Evolutionary conservation across 2,888 invertebrate species (phyloP).

Genomic region (Cryptocheilus praepositus): DNA sequence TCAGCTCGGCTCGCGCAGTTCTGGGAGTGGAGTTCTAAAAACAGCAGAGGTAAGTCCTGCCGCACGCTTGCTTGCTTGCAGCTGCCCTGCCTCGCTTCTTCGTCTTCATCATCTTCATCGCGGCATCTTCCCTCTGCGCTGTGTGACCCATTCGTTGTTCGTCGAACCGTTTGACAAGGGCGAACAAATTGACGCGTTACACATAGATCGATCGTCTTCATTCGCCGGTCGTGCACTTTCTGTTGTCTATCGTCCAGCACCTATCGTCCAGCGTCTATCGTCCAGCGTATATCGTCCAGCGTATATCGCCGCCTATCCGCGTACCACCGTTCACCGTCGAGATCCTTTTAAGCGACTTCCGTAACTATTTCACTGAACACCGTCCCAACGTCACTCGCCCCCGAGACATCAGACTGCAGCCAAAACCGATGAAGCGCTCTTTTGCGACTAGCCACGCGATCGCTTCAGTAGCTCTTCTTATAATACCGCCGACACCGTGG

Average conservation of each 20-base stretch:
- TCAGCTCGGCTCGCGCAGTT: conserved; percentile 73
- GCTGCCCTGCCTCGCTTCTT: conserved; percentile 22
- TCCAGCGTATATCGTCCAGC: no score
- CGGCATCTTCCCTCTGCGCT: conserved; percentile 10
- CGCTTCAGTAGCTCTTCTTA: conserved; percentile 53
- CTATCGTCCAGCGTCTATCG: no score
- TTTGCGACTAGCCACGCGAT: conserved; percentile 49
- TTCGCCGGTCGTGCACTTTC: no score
- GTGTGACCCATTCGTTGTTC: conserved; percentile 16
- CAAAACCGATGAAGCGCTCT: conserved; percentile 28
- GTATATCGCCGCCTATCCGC: no score
- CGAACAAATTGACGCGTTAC: no score
- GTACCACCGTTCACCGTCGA: no score
- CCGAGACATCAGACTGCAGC: conserved; percentile 7
- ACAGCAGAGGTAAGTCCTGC: conserved; percentile 74
- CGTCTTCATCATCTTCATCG: conserved; percentile 8
- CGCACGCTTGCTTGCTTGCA: conserved; percentile 42
- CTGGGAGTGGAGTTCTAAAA: conserved; percentile 75
- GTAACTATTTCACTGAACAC: no score
- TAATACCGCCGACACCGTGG: conserved; percentile 36
- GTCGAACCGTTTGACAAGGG: background rate
- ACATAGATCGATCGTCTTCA: no score
- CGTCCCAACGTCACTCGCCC: no score
- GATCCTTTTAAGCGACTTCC: no score
- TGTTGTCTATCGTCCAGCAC: no score